These are phyloP conservation scores for Macrosoma leucophasiata DNA, from an alignment of 2,888 invertebrate species.

Conservation along the genomic window DNA sequence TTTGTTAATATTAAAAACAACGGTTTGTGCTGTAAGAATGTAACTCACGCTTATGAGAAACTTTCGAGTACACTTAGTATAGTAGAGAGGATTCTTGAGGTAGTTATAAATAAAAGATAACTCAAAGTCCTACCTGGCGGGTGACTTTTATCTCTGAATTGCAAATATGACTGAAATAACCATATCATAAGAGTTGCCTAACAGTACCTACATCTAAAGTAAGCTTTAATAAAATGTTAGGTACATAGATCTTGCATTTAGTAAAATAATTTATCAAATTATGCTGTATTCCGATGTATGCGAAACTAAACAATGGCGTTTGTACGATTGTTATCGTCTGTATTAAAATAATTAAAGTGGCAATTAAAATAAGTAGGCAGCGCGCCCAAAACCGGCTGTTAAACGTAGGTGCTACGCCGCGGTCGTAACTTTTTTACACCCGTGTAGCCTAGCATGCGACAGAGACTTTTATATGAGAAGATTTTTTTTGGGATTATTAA, in stretches of 20 bases:
- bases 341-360: slow-evolving; percentile 60
- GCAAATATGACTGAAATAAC: slow-evolving; percentile 66
- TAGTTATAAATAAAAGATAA: slow-evolving; percentile 74
- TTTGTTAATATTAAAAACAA: too few species aligned
- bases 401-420: slow-evolving; percentile 52
- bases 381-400: slow-evolving; percentile 50
- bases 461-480: slow-evolving; percentile 38
- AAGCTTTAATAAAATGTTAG: too few species aligned
- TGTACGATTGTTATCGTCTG: slow-evolving; percentile 50
- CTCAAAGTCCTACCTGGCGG: slow-evolving; percentile 60
- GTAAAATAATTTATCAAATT: too few species aligned
- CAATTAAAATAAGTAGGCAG: slow-evolving; percentile 68
- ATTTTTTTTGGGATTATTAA: too few species aligned
- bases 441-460: slow-evolving; percentile 37
- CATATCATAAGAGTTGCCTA: too few species aligned
- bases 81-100: slow-evolving; percentile 51
- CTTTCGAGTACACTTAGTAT: too few species aligned
- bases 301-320: slow-evolving; percentile 51
- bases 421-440: slow-evolving; percentile 56
- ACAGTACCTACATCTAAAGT: too few species aligned
- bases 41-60: too few species aligned
- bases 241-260: too few species aligned
- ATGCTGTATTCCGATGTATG: slow-evolving; percentile 35
- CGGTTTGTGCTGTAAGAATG: too few species aligned
- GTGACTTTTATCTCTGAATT: slow-evolving; percentile 65